Evolutionary conservation across 2,888 invertebrate species (phyloP).

Genomic region (Odontocolon sp.): DNA sequence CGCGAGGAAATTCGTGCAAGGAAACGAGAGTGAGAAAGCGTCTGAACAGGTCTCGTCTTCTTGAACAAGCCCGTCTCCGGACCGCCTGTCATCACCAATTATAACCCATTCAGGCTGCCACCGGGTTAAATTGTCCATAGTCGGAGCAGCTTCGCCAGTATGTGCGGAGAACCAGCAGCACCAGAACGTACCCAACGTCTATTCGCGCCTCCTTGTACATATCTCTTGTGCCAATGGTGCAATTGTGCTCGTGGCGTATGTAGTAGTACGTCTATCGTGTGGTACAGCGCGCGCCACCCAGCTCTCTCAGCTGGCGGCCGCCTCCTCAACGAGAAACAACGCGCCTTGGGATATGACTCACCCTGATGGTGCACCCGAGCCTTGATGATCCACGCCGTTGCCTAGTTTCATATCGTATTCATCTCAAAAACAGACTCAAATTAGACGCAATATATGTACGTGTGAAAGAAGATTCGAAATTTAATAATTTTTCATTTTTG

Average conservation of each 20-base stretch:
- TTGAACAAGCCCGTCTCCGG: conserved; percentile 58
- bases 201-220: conserved; percentile 21
- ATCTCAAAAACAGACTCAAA: no score
- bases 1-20: conserved; percentile 42
- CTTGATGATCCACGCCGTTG: no score
- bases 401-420: no score
- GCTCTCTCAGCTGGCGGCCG: not conserved
- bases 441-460: no score
- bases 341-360: conserved; percentile 12
- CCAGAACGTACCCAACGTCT: not conserved
- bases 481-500: no score
- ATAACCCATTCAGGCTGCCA: conserved; percentile 75
- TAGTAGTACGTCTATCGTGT: no score
- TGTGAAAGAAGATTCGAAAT: no score
- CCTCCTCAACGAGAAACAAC: not conserved
- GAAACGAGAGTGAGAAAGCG: conserved; percentile 18
- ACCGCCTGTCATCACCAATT: conserved; percentile 78
- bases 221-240: conserved; percentile 28
- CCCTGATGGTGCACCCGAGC: conserved; percentile 7
- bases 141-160: conserved; percentile 52
- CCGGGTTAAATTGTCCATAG: conserved; percentile 76
- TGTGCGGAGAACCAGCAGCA: conserved; percentile 31
- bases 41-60: conserved; percentile 35
- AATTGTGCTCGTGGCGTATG: conserved; percentile 38
- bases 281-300: no score